Conservation (phyloP, 2,888 invertebrate species). For the Cetonia aurata region DNA sequence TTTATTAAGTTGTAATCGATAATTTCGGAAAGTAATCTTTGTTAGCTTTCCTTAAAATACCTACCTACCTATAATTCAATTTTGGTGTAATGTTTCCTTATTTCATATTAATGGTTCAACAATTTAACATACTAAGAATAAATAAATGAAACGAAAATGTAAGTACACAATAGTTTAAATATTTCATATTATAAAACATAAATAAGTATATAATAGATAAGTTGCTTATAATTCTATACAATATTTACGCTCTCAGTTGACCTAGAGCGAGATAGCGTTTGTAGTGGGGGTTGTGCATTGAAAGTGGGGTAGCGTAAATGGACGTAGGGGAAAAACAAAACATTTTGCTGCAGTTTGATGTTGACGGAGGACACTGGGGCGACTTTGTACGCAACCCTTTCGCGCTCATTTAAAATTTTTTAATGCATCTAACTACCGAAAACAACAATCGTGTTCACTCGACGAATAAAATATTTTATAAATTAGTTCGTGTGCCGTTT, state of each 20-base stretch:
- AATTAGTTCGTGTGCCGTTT: conserved; percentile 1
- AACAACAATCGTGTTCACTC: background rate
- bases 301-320: conserved; percentile 54
- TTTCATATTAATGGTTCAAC: no score
- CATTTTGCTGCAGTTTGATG: conserved; percentile 62
- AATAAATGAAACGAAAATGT: no score
- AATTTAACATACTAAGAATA: no score
- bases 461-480: background rate
- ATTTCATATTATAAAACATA: no score
- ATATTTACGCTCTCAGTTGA: conserved; percentile 34
- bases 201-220: no score
- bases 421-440: background rate
- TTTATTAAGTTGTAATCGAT: no score
- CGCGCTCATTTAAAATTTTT: background rate
- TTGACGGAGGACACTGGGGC: conserved; percentile 57
- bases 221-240: background rate
- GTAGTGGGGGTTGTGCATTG: conserved; percentile 51
- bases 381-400: conserved; percentile 28
- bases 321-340: conserved; percentile 63
- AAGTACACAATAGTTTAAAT: no score
- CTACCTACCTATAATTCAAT: no score
- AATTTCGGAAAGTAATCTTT: no score
- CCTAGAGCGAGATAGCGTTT: conserved; percentile 43
- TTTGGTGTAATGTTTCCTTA: no score
- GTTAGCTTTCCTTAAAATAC: no score